A percentile compares a stretch with the other conserved stretches of the same genome.
Evolutionary conservation across 2,888 invertebrate species (phyloP).

Genomic region (Polyploca ridens): DNA sequence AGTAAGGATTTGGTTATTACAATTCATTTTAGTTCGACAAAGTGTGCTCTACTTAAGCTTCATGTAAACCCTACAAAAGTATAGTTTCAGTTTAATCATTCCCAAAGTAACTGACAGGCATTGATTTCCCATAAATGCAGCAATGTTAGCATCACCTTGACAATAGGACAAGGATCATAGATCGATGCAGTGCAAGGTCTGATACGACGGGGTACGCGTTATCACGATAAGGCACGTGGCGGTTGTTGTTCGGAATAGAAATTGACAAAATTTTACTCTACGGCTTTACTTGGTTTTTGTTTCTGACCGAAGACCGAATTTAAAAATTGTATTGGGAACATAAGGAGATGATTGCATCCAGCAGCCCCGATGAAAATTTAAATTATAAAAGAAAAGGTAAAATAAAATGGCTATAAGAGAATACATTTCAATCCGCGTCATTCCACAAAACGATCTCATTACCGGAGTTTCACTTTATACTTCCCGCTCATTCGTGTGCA

Average conservation of each 20-base stretch:
- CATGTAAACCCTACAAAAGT: too few species aligned
- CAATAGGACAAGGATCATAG: slow-evolving; percentile 32
- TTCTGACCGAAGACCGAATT: slow-evolving; percentile 19
- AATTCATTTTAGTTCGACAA: too few species aligned
- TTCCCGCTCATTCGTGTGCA: slow-evolving; percentile 83
- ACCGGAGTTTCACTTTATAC: slow-evolving; percentile 83
- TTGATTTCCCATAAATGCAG: slow-evolving; percentile 5
- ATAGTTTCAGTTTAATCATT: not conserved
- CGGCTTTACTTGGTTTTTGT: slow-evolving; percentile 30
- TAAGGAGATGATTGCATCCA: not conserved
- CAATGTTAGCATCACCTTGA: slow-evolving; percentile 26
- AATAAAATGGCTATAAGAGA: not conserved
- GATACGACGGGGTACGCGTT: slow-evolving; percentile 24
- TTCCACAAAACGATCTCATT: slow-evolving; percentile 78
- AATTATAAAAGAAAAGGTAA: not conserved
- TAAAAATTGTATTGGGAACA: too few species aligned
- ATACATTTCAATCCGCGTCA: slow-evolving; percentile 50
- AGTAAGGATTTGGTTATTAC: too few species aligned
- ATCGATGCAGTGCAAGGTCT: slow-evolving; percentile 28
- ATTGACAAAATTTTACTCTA: slow-evolving; percentile 9
- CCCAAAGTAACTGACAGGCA: not conserved
- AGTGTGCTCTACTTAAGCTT: not conserved
- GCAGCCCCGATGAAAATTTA: not conserved
- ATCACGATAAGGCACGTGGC: slow-evolving; percentile 45
- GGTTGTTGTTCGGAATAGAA: slow-evolving; percentile 25